Evolutionary conservation across 2,113 vertebrate species (phyloP).

Genomic region (Miniopterus natalensis): DNA sequence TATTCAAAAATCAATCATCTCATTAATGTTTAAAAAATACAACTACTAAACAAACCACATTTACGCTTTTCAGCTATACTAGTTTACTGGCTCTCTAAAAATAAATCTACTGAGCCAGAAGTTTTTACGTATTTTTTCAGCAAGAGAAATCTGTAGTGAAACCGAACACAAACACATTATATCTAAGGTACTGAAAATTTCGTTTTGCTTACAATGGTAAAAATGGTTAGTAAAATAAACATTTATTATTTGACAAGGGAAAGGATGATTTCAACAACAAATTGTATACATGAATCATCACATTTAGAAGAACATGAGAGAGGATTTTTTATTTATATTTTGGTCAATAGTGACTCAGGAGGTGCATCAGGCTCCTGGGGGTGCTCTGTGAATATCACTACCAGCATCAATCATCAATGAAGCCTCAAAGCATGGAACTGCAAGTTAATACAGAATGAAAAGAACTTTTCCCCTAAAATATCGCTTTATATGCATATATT

Average conservation of each 20-base stretch:
- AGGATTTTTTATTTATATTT: background rate
- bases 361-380: background rate
- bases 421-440: background rate
- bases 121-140: slow-evolving; percentile 12
- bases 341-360: background rate
- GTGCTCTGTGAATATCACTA: background rate
- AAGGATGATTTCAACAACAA: background rate
- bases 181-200: slow-evolving; percentile 14
- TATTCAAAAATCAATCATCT: slow-evolving; percentile 27
- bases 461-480: background rate
- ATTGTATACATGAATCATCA: background rate
- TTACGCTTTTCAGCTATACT: slow-evolving; percentile 18
- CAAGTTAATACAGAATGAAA: background rate
- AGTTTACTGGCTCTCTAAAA: slow-evolving; percentile 18
- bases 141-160: background rate
- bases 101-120: slow-evolving; percentile 16
- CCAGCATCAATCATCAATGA: background rate
- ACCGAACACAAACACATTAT: background rate
- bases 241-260: background rate
- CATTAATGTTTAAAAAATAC: slow-evolving; percentile 55
- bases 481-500: background rate
- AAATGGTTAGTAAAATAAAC: slow-evolving; percentile 6
- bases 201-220: slow-evolving; percentile 23
- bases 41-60: slow-evolving; percentile 15
- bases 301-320: background rate